phyloP scores from a whole-genome alignment of 2,797 vertebrate species.

The Setipinna tenuifilis region DNA sequence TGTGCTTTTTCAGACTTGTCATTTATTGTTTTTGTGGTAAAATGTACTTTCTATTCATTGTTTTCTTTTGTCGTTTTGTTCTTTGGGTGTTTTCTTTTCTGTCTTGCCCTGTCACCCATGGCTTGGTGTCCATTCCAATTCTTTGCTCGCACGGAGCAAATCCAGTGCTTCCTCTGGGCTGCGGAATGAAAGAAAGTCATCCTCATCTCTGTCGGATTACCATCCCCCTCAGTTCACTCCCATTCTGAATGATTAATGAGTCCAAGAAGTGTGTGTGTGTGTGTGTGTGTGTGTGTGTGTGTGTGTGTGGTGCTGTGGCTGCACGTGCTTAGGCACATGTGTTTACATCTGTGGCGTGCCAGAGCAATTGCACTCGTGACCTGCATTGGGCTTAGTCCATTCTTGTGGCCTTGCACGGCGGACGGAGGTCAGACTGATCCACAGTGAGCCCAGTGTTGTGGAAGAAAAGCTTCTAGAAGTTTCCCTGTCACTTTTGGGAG shows the following conservation, averaged over 20 bases:
- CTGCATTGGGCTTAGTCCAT: constrained; percentile 24
- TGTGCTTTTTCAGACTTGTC: no score
- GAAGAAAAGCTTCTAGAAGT: not conserved
- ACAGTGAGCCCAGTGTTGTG: not conserved
- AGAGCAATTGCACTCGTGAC: constrained; percentile 27
- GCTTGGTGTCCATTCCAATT: not conserved
- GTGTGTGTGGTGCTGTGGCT: not conserved
- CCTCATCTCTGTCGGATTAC: constrained; percentile 36
- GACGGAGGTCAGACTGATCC: not conserved
- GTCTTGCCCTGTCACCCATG: not conserved
- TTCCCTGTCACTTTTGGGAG: not conserved
- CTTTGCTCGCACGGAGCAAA: not conserved
- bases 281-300: not conserved
- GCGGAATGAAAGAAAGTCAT: constrained; percentile 11
- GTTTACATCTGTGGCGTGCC: not conserved
- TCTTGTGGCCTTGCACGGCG: constrained; percentile 20
- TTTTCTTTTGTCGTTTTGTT: no score
- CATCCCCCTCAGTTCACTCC: constrained; percentile 28
- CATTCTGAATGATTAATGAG: constrained; percentile 36
- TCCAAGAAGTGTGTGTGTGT: not conserved
- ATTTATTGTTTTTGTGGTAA: no score
- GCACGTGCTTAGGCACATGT: constrained; percentile 13
- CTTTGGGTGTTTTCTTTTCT: no score
- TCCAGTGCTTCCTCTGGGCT: constrained; percentile 17
- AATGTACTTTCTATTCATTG: no score